A percentile compares a stretch with the other conserved stretches of the same genome.
phyloP scores from a whole-genome alignment of 2,113 vertebrate genomes.

The Apus apus region DNA sequence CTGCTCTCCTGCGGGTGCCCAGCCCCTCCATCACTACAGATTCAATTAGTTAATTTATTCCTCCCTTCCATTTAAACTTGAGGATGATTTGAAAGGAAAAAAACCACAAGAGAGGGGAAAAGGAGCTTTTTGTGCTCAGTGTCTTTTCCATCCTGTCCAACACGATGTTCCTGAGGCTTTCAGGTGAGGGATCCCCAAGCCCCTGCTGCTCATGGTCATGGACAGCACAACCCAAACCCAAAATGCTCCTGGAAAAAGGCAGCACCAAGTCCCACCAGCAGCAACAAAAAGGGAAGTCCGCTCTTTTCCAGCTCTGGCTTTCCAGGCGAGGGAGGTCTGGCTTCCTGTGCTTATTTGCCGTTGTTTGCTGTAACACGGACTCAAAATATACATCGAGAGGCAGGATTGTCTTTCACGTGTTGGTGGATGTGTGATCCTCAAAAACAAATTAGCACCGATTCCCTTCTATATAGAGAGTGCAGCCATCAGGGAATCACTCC shows the following conservation, averaged over 20 bases:
- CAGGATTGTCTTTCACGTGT: constrained; percentile 68
- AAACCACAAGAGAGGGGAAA: not conserved
- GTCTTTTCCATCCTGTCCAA: not conserved
- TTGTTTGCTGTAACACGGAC: constrained; percentile 50
- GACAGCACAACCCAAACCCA: not conserved
- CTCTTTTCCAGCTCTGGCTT: not conserved
- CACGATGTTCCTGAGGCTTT: not conserved
- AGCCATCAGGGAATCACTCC: constrained; percentile 69
- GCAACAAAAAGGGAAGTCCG: not conserved
- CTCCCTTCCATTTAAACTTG: constrained; percentile 9
- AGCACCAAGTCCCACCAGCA: not conserved
- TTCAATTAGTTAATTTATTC: constrained; percentile 42
- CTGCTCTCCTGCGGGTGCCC: not conserved
- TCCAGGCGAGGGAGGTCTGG: not conserved
- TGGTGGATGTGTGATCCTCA: constrained; percentile 71
- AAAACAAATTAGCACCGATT: constrained; percentile 73
- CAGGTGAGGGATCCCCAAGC: not conserved
- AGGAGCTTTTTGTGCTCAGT: not conserved
- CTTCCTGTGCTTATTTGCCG: constrained; percentile 14
- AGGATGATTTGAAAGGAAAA: constrained; percentile 5
- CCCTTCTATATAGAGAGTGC: constrained; percentile 64
- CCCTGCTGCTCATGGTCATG: not conserved
- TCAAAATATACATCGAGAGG: constrained; percentile 54
- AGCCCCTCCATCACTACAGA: not conserved
- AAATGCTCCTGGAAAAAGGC: not conserved